Base-by-base conservation (phyloP, 2,797 vertebrate species). In the Sebastes minor region DNA sequence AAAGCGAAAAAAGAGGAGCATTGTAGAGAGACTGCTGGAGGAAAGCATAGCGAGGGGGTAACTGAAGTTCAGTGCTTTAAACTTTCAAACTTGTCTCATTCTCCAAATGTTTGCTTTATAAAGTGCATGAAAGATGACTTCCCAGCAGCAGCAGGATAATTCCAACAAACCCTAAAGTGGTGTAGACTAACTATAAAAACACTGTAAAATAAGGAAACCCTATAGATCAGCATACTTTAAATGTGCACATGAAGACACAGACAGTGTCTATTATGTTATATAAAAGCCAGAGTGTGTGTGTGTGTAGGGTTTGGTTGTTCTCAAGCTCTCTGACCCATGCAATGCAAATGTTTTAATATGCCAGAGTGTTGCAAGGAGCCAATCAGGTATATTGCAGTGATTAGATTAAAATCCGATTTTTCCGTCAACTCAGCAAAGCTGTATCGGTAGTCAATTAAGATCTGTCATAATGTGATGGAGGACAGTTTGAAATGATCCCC, bases 381-480 rank as follows among this genome's bases (percentile, higher is more conserved):
- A 94, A 92, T 95, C 88, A 89, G 89, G 86, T 91, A 88, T 93
- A 94, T 94, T 91, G 92, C 88, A 71, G 83, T 93, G 91, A 95
- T 94, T 93, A 94, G 91, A 94, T 94, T 93, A 91, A 92, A 94
- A 94, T 95, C 90, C 4, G 78, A 92, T 93, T 94, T 94, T 93
- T 94, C 86, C 67, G 93, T 92, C 86, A 85, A 90, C 89, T 95
- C 95, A 94, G 95, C 95, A 94, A 90, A 91, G 83, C 81, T 30
- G 67, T 89, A 94, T 95, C 38, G 91, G 90, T 91, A 94, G 93
- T 95, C 95, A 95, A 95, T 95, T 95, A 94, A 92, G 93, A 94
- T 93, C 84, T 89, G 90, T 94, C 93, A 94, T 95, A 95, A 95
- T 92, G 88, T 94, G 92, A 95, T 94, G 92, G 89, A 94, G 90